Conservation (phyloP, 2,888 invertebrate genomes). For the Leucozona laternaria region DNA sequence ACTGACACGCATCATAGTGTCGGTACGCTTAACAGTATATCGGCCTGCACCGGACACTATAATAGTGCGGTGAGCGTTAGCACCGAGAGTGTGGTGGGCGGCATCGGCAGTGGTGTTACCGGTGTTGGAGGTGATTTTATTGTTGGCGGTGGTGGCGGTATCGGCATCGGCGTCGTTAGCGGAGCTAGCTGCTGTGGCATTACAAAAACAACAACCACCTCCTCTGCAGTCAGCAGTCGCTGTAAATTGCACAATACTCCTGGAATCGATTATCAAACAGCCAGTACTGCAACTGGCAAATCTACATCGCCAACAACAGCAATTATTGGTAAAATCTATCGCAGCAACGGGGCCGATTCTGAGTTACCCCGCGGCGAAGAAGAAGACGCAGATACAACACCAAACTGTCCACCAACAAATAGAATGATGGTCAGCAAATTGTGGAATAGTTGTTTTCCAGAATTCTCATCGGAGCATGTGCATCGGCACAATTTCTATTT, state of each 20-base stretch:
- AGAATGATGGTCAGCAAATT: conserved; percentile 84
- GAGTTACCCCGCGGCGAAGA: conserved; percentile 78
- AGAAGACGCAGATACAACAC: conserved; percentile 80
- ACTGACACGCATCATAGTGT: conserved; percentile 80
- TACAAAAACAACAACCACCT: conserved; percentile 76
- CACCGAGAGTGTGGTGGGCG: conserved; percentile 78
- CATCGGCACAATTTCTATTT: conserved; percentile 84
- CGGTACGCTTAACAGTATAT: conserved; percentile 76
- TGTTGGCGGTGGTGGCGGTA: conserved; percentile 69
- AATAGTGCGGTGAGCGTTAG: conserved; percentile 80
- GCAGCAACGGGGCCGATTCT: conserved; percentile 53
- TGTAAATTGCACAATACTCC: conserved; percentile 62
- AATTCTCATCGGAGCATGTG: conserved; percentile 83
- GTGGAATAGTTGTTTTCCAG: conserved; percentile 84
- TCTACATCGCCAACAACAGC: conserved; percentile 77
- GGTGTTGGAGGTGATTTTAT: conserved; percentile 33
- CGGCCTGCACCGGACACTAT: conserved; percentile 71
- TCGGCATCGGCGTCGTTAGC: conserved; percentile 36
- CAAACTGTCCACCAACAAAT: conserved; percentile 81
- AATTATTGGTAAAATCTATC: conserved; percentile 63
- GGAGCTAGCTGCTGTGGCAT: conserved; percentile 59
- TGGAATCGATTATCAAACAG: conserved; percentile 43
- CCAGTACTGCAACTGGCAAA: conserved; percentile 76
- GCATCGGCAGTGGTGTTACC: conserved; percentile 67
- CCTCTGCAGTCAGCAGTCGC: conserved; percentile 72